These are phyloP conservation scores for Cheilosia soror DNA, from an alignment of 2,888 invertebrate species.

Conservation along the genomic window DNA sequence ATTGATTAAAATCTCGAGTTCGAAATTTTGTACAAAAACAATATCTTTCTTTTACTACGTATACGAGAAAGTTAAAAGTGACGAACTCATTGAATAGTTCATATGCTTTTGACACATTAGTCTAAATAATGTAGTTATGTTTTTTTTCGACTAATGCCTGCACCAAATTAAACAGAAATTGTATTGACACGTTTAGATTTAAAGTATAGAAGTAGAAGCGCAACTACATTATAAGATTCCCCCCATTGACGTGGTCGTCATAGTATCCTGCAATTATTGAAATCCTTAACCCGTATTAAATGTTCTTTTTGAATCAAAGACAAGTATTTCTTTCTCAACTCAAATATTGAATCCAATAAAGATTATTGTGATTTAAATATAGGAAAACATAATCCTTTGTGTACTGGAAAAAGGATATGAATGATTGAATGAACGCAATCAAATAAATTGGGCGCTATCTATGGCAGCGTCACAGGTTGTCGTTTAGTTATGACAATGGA, in stretches of 20 bases:
- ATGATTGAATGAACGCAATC: conserved; percentile 63
- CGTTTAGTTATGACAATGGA: conserved; percentile 1
- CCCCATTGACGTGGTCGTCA: no score
- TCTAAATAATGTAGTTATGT: no score
- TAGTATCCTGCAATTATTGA: no score
- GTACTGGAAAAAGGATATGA: conserved; percentile 10
- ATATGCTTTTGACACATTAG: no score
- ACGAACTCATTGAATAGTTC: no score
- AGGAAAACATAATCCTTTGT: background rate
- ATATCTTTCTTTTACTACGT: no score
- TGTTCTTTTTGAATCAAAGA: background rate
- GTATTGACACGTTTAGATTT: background rate
- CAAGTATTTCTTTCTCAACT: background rate
- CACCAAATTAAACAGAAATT: background rate
- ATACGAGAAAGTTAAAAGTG: no score
- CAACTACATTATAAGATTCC: background rate
- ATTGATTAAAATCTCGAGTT: no score
- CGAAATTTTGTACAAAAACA: no score
- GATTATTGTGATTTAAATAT: no score
- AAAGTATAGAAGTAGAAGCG: background rate
- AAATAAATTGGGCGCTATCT: conserved; percentile 51
- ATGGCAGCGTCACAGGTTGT: conserved; percentile 1
- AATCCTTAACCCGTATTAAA: no score
- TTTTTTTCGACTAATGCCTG: no score
- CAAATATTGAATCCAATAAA: background rate